Percentiles rank a stretch among this genome's conserved stretches.
Conservation (phyloP, 2,797 vertebrate species). For the Masticophis lateralis region DNA sequence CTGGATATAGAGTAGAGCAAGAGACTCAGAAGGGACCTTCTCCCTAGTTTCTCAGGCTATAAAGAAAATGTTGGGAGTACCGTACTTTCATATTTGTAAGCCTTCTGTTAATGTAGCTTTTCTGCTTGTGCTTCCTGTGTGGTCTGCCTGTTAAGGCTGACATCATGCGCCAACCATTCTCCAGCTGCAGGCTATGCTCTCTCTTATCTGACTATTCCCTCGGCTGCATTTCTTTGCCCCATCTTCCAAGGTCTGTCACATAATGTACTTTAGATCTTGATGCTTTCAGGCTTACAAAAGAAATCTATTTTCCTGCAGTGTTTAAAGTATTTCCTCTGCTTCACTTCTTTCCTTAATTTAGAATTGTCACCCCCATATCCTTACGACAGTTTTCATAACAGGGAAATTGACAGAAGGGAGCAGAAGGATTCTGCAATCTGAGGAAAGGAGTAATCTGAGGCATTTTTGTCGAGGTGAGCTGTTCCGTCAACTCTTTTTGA, state of each 20-base stretch:
- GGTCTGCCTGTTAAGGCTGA: background rate
- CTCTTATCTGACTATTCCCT: background rate
- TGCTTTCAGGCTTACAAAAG: background rate
- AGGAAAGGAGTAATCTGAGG: background rate
- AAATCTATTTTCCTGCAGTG: background rate
- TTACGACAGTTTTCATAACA: background rate
- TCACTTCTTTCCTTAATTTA: background rate
- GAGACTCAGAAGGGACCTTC: background rate
- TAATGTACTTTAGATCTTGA: too few species aligned
- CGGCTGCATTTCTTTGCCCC: too few species aligned
- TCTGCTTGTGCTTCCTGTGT: background rate
- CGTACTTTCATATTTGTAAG: background rate
- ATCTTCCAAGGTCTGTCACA: background rate
- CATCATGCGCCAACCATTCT: background rate
- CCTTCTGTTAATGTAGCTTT: background rate
- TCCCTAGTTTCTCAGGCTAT: background rate
- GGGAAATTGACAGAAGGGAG: background rate
- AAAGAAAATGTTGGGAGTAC: background rate
- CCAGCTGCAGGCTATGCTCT: background rate
- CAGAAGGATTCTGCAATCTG: background rate
- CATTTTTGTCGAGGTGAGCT: background rate
- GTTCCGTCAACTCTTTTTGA: background rate
- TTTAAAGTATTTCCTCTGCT: background rate
- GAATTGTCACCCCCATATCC: background rate
- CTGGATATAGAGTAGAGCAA: background rate